phyloP scores from a whole-genome alignment of 1,140 invertebrate genomes.

The Drosophila melanica region DNA sequence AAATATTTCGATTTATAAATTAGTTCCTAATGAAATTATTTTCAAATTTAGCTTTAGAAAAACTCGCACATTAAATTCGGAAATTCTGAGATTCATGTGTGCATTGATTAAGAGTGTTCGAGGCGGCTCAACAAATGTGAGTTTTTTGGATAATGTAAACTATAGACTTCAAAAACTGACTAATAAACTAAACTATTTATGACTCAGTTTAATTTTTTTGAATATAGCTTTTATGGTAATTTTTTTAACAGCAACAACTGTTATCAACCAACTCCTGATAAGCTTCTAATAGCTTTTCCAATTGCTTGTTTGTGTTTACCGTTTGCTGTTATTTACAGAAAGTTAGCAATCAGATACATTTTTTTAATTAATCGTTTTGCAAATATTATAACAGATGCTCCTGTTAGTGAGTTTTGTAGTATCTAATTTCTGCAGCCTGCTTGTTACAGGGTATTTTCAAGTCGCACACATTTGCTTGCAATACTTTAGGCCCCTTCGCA shows the following conservation, averaged over 20 bases:
- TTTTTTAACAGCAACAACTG: not conserved
- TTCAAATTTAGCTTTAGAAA: not conserved
- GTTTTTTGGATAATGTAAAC: too few relatives aligned
- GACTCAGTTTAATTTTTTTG: not conserved
- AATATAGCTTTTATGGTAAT: too few relatives aligned
- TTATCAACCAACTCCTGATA: not conserved
- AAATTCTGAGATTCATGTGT: too few relatives aligned
- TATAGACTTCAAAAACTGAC: too few relatives aligned
- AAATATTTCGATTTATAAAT: too few relatives aligned
- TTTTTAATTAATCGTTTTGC: too few relatives aligned
- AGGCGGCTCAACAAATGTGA: too few relatives aligned
- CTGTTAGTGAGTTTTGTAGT: too few relatives aligned
- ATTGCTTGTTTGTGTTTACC: conserved; percentile 1
- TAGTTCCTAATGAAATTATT: not conserved
- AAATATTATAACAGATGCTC: too few relatives aligned
- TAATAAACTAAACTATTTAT: conserved; percentile 11
- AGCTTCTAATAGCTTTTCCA: conserved; percentile 7
- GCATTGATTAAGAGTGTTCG: not conserved
- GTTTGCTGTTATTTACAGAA: too few relatives aligned
- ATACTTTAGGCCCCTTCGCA: conserved; percentile 6
- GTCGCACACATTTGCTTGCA: conserved; percentile 5
- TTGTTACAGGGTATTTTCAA: not conserved
- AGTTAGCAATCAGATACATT: too few relatives aligned
- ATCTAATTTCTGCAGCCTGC: not conserved
- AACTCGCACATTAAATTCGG: not conserved